Conservation (phyloP, 2,888 invertebrate genomes). For the Rhamnusium bicolor region DNA sequence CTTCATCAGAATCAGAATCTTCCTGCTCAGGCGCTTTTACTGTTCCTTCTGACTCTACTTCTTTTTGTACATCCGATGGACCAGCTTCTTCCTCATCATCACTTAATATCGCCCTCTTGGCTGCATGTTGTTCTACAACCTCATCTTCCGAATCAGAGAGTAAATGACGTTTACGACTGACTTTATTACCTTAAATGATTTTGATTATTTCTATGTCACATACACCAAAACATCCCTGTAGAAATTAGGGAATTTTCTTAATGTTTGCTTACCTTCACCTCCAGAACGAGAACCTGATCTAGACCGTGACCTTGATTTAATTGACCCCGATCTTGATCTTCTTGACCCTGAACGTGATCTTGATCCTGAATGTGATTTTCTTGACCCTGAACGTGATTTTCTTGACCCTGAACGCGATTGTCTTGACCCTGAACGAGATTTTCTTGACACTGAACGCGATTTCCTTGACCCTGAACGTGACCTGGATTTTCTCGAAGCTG, state of each 20-base stretch:
- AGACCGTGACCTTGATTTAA: slow-evolving; percentile 56
- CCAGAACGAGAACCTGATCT: slow-evolving; percentile 57
- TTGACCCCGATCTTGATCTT: slow-evolving; percentile 41
- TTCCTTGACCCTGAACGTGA: no score
- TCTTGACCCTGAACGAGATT: slow-evolving; percentile 39
- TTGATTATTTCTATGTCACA: no score
- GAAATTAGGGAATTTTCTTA: not conserved
- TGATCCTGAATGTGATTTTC: slow-evolving; percentile 40
- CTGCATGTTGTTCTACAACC: slow-evolving; percentile 56
- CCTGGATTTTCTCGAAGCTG: slow-evolving; percentile 28
- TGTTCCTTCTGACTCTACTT: slow-evolving; percentile 54
- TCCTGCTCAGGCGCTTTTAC: slow-evolving; percentile 66
- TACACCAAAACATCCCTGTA: no score
- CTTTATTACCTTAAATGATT: slow-evolving; percentile 1
- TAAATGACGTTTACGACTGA: slow-evolving; percentile 65
- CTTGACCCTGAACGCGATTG: slow-evolving; percentile 39
- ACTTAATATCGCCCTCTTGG: slow-evolving; percentile 71
- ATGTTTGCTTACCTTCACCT: slow-evolving; percentile 11
- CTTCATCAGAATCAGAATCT: slow-evolving; percentile 78
- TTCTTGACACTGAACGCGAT: slow-evolving; percentile 45
- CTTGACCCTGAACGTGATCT: slow-evolving; percentile 44
- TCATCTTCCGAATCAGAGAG: slow-evolving; percentile 78
- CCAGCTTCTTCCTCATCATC: slow-evolving; percentile 75
- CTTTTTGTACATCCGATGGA: slow-evolving; percentile 63
- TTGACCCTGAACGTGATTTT: slow-evolving; percentile 39